phyloP scores from a whole-genome alignment of 2,113 vertebrate genomes.

The Centropus bengalensis region DNA sequence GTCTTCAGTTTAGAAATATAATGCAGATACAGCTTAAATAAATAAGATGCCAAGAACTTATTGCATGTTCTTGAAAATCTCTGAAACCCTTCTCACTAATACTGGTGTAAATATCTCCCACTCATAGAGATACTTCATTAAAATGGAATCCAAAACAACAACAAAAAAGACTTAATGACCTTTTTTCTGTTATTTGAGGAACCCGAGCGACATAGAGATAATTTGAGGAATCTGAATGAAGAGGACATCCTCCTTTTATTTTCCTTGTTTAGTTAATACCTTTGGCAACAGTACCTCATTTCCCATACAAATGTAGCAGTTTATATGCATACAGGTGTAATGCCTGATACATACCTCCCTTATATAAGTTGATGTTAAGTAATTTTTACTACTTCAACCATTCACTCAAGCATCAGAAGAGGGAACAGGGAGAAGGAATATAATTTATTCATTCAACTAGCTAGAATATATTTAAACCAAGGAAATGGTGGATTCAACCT shows the following conservation, averaged over 20 bases:
- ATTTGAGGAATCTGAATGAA: background rate
- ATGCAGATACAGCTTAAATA: background rate
- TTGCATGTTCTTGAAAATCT: background rate
- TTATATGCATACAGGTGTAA: background rate
- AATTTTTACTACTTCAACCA: constrained; percentile 8
- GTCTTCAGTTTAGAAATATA: background rate
- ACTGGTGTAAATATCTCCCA: background rate
- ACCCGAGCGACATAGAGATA: background rate
- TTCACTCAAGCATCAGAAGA: constrained; percentile 38
- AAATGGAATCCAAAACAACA: background rate
- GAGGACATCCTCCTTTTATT: background rate
- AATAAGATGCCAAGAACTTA: background rate
- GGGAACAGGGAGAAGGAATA: background rate
- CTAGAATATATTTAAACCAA: background rate
- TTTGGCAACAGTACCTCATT: background rate
- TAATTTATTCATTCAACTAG: constrained; percentile 1
- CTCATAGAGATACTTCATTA: background rate
- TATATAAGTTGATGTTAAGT: background rate
- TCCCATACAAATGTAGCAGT: background rate
- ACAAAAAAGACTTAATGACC: background rate
- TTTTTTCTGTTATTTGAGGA: background rate
- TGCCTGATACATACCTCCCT: background rate
- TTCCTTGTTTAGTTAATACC: background rate
- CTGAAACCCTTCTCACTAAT: background rate
- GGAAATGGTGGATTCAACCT: background rate